These are phyloP conservation scores for Macrotis lagotis DNA, from an alignment of 2,113 vertebrate species.

Conservation along the genomic window DNA sequence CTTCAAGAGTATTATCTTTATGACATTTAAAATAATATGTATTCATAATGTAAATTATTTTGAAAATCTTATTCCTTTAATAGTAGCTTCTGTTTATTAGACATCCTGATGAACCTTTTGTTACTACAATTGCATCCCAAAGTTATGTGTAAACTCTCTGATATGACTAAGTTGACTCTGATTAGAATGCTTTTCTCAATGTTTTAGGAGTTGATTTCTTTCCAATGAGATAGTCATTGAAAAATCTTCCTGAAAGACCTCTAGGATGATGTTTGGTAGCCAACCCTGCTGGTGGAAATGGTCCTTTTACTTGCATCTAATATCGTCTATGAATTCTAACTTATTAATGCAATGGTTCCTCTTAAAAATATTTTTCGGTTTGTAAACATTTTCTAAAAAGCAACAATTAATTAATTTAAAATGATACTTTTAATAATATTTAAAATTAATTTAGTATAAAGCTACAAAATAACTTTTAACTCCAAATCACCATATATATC, in stretches of 20 bases:
- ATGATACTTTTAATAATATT: neutral
- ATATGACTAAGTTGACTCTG: neutral
- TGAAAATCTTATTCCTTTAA: neutral
- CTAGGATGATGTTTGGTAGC: neutral
- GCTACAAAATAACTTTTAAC: neutral
- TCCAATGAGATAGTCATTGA: neutral
- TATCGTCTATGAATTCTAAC: neutral
- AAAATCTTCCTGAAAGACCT: neutral
- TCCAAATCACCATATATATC: neutral
- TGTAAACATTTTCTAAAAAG: neutral
- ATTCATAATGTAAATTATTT: neutral
- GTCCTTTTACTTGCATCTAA: neutral
- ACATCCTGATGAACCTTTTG: neutral
- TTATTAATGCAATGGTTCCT: neutral
- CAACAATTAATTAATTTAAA: neutral
- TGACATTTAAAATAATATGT: too few species aligned
- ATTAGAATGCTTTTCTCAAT: neutral
- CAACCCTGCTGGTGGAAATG: neutral
- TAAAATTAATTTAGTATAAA: neutral
- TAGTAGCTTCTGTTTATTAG: neutral
- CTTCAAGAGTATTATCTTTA: neutral
- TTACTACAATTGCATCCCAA: neutral
- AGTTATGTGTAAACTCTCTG: neutral
- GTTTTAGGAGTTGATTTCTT: neutral
- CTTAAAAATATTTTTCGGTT: neutral